Conservation (phyloP, 2,113 vertebrate genomes). For the Colinus virginianus region DNA sequence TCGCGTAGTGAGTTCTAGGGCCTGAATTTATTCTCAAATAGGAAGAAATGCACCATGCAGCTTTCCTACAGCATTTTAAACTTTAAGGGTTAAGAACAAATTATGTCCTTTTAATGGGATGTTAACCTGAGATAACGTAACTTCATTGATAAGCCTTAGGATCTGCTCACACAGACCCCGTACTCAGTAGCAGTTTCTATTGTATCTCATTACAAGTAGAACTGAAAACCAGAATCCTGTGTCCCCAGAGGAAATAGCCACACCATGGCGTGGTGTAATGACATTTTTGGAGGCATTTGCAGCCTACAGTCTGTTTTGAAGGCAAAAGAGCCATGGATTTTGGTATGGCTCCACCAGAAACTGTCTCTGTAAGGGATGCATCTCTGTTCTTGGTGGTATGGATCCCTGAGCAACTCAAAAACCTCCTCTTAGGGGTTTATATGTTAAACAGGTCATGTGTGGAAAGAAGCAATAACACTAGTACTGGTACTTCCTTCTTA, state of each 20-base stretch:
- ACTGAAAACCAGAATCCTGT: not conserved
- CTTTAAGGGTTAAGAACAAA: constrained; percentile 16
- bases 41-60: not conserved
- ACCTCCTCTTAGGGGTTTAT: too few species aligned
- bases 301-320: not conserved
- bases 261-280: fast-evolving
- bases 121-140: not conserved
- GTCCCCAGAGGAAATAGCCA: not conserved
- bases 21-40: not conserved
- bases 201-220: not conserved
- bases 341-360: not conserved
- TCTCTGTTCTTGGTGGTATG: fast-evolving
- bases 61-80: not conserved
- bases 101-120: constrained; percentile 9
- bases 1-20: not conserved
- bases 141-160: not conserved
- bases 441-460: fast-evolving
- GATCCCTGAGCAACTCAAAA: not conserved
- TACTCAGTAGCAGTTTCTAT: not conserved
- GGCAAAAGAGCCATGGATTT: not conserved
- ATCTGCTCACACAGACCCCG: not conserved
- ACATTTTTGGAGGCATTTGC: not conserved
- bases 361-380: fast-evolving
- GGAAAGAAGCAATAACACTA: not conserved
- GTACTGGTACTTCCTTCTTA: not conserved